Conservation (phyloP, 1,140 invertebrate genomes). For the Lethrus apterus region DNA sequence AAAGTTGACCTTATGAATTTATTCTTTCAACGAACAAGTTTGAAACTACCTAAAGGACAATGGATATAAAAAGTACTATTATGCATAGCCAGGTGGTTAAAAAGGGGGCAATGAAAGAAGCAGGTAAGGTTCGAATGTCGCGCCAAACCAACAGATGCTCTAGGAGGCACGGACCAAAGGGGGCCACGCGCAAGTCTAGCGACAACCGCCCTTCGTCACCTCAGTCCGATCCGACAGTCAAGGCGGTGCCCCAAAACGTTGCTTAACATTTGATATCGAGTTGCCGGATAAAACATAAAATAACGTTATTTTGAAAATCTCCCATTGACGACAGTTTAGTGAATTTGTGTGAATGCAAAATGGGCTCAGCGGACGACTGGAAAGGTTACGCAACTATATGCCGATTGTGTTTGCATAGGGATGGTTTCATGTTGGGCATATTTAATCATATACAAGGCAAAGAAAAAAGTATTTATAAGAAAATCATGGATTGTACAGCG, state of each 20-base stretch:
- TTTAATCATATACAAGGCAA: slow-evolving; percentile 43
- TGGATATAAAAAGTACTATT: no score
- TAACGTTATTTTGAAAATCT: neutral
- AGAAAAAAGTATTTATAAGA: slow-evolving; percentile 39
- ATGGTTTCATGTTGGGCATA: slow-evolving; percentile 48
- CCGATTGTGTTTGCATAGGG: slow-evolving; percentile 49
- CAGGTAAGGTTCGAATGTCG: slow-evolving; percentile 15
- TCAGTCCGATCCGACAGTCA: slow-evolving; percentile 9
- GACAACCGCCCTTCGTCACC: slow-evolving; percentile 13
- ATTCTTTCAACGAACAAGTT: neutral
- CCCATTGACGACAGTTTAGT: slow-evolving; percentile 9
- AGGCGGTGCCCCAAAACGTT: slow-evolving; percentile 15
- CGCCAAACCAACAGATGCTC: slow-evolving; percentile 17
- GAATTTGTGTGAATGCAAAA: slow-evolving; percentile 8
- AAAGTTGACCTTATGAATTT: neutral
- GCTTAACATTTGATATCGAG: slow-evolving; percentile 3
- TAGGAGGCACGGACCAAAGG: slow-evolving; percentile 16
- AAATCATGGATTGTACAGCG: slow-evolving; percentile 39
- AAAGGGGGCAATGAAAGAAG: neutral
- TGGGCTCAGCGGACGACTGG: slow-evolving; percentile 32
- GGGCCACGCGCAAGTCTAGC: slow-evolving; percentile 21
- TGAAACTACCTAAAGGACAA: no score
- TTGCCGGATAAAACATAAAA: slow-evolving; percentile 6
- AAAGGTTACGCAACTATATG: slow-evolving; percentile 44
- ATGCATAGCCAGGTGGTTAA: no score